Evolutionary conservation across 2,113 vertebrate species (phyloP).

Genomic region (Chrysemys picta): DNA sequence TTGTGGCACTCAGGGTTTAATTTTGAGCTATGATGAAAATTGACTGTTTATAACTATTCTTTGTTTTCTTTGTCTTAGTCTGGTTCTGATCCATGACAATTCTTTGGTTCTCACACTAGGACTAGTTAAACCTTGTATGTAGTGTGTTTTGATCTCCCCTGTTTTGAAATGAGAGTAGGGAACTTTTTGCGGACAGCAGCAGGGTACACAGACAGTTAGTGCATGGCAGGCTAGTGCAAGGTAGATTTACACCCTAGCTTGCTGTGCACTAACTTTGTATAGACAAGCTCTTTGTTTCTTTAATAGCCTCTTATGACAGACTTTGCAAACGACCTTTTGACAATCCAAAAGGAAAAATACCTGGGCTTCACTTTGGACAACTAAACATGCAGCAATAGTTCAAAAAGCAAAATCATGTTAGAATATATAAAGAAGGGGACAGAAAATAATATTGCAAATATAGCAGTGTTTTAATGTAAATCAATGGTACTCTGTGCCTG

Average conservation of each 20-base stretch:
- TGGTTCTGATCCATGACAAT: background rate
- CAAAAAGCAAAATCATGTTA: background rate
- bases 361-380: background rate
- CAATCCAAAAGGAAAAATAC: background rate
- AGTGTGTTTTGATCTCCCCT: too few relatives aligned
- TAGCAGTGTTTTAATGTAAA: background rate
- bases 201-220: too few relatives aligned
- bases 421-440: background rate
- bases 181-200: too few relatives aligned
- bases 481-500: background rate
- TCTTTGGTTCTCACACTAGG: background rate
- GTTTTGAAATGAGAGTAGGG: too few relatives aligned
- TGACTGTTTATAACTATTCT: background rate
- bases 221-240: too few relatives aligned
- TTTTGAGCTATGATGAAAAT: background rate
- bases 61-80: background rate
- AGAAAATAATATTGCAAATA: rapidly evolving
- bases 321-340: background rate
- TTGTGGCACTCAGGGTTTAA: background rate
- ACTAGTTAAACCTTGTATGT: background rate
- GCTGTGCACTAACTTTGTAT: too few relatives aligned
- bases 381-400: background rate
- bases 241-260: too few relatives aligned
- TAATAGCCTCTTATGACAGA: background rate
- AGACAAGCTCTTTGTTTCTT: background rate